These are phyloP conservation scores for Unio delphinus DNA, from an alignment of 2,888 invertebrate genomes.

Conservation along the genomic window DNA sequence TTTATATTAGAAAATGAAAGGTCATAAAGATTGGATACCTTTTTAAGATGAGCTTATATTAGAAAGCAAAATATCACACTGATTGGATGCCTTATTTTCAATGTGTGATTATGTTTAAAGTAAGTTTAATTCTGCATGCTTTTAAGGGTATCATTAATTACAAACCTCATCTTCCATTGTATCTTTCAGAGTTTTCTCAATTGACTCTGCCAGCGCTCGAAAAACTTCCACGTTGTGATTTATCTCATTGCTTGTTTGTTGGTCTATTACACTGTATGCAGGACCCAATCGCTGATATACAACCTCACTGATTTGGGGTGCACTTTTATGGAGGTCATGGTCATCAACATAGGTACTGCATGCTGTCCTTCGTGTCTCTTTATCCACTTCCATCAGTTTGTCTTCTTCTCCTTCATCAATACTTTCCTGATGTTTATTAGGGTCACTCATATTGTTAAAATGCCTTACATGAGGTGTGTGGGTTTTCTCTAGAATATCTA, in stretches of 20 bases:
- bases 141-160: not conserved
- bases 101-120: not conserved
- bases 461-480: conserved; percentile 41
- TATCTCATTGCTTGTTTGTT: conserved; percentile 32
- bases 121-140: not conserved
- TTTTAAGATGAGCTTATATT: no score
- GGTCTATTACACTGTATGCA: conserved; percentile 58
- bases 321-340: not conserved
- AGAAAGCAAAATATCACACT: not conserved
- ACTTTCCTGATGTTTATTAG: conserved; percentile 40
- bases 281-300: conserved; percentile 58
- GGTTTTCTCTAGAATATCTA: conserved; percentile 40
- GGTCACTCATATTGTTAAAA: conserved; percentile 49
- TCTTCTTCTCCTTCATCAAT: conserved; percentile 52
- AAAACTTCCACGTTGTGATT: conserved; percentile 49
- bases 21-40: not conserved
- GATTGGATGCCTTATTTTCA: not conserved
- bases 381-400: conserved; percentile 30
- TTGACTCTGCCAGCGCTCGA: conserved; percentile 47
- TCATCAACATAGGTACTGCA: not conserved
- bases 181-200: conserved; percentile 44
- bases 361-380: conserved; percentile 2
- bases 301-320: conserved; percentile 1
- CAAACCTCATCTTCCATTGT: conserved; percentile 21
- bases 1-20: no score